A percentile compares a stretch with the other conserved stretches of the same genome.
Conservation (phyloP, 2,888 invertebrate genomes). For the Acrobeloides nanus region DNA sequence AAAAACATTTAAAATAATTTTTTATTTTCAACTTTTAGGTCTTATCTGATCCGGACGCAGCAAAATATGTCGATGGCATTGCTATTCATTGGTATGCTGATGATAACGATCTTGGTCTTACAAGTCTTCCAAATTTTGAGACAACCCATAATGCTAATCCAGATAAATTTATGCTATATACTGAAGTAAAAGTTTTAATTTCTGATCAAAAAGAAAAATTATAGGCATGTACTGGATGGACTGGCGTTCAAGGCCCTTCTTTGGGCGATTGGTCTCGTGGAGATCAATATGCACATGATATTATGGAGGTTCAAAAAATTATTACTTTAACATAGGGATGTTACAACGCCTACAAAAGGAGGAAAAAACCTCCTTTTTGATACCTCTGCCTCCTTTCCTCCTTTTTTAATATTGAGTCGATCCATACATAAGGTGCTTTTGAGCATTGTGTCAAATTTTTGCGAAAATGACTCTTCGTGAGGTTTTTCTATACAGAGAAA, state of each 20-base stretch:
- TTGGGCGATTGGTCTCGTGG: conserved; percentile 73
- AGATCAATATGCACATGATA: conserved; percentile 63
- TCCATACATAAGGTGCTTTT: too few relatives aligned
- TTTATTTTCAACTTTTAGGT: conserved; percentile 37
- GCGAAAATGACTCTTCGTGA: too few relatives aligned
- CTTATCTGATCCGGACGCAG: conserved; percentile 47
- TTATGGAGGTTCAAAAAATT: conserved; percentile 37
- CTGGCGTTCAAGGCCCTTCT: conserved; percentile 57
- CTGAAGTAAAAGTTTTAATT: conserved; percentile 60
- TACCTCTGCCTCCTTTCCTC: too few relatives aligned
- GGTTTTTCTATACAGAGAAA: too few relatives aligned
- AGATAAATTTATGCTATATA: conserved; percentile 68
- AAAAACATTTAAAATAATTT: too few relatives aligned
- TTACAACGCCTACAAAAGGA: too few relatives aligned
- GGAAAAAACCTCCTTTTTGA: too few relatives aligned
- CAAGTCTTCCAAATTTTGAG: conserved; percentile 58
- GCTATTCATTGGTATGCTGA: conserved; percentile 84
- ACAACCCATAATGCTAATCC: conserved; percentile 63
- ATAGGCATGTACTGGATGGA: conserved; percentile 44
- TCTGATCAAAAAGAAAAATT: conserved; percentile 8
- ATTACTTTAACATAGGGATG: too few relatives aligned
- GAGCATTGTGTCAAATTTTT: too few relatives aligned
- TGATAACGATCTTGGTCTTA: too few relatives aligned
- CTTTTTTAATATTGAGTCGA: too few relatives aligned
- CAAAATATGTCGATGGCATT: conserved; percentile 64